A percentile compares a stretch with the other conserved stretches of the same genome.
Evolutionary conservation across 2,113 vertebrate species (phyloP).

Genomic region (Scatophagus argus): DNA sequence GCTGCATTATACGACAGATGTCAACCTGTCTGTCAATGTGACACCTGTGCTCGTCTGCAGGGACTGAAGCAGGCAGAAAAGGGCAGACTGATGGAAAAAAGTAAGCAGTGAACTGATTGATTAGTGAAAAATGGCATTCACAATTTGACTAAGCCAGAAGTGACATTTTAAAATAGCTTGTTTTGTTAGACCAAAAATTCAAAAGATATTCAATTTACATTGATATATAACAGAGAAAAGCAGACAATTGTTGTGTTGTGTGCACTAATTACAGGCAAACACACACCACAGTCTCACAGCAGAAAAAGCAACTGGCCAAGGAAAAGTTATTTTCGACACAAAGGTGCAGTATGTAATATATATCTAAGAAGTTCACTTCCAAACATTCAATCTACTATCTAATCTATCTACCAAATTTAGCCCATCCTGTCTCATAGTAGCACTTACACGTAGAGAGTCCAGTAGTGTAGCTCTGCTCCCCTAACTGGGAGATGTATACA

Average conservation of each 20-base stretch:
- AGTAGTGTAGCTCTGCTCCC: no score
- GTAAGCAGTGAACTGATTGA: not conserved
- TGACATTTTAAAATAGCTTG: not conserved
- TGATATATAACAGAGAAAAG: not conserved
- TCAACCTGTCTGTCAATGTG: conserved; percentile 29
- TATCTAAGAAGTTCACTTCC: no score
- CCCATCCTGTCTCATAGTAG: no score
- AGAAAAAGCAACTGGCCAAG: not conserved
- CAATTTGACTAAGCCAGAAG: not conserved
- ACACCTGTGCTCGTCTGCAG: conserved; percentile 4
- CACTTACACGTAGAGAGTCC: no score
- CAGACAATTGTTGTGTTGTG: not conserved
- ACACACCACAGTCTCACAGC: not conserved
- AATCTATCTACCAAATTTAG: no score
- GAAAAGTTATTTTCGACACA: not conserved
- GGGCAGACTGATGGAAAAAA: not conserved
- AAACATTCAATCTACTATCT: no score
- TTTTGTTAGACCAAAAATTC: not conserved
- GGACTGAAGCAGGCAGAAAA: not conserved
- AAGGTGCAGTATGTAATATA: no score
- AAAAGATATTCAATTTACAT: not conserved
- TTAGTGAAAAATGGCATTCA: not conserved
- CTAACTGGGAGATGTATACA: no score
- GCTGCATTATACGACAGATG: conserved; percentile 29
- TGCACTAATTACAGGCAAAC: not conserved